Evolutionary conservation across 2,113 vertebrate species (phyloP).

Genomic region (Camarhynchus parvulus): DNA sequence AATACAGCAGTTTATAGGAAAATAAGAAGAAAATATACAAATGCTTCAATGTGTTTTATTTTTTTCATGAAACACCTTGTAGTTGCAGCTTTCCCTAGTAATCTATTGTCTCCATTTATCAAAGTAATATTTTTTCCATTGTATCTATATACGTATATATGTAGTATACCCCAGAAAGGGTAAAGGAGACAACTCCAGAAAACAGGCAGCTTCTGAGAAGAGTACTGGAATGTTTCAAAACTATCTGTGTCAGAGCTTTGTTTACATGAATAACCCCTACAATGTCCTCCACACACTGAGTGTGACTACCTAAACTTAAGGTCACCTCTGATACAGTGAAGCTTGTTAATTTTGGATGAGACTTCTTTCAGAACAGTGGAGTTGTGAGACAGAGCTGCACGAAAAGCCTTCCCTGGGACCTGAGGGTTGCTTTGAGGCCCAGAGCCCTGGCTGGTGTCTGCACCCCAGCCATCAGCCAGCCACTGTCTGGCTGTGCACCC

Average conservation of each 20-base stretch:
- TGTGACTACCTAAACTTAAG: background rate
- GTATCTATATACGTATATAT: no score
- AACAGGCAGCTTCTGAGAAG: background rate
- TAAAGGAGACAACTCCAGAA: background rate
- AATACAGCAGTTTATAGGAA: background rate
- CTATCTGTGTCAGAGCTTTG: background rate
- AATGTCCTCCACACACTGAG: background rate
- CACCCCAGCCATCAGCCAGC: background rate
- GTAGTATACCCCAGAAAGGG: background rate
- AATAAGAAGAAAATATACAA: background rate
- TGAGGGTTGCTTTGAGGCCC: background rate
- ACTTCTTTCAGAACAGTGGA: background rate
- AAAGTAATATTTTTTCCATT: background rate
- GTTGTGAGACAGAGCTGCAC: background rate
- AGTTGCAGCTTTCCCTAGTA: background rate
- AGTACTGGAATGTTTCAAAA: background rate
- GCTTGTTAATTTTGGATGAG: background rate
- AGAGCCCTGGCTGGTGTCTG: background rate
- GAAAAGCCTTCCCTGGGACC: background rate
- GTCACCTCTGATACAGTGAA: background rate
- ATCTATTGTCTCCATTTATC: background rate
- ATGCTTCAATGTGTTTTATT: background rate
- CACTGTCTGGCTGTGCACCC: fast-evolving
- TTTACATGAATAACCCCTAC: background rate
- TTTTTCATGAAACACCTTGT: background rate